Evolutionary conservation across 2,797 vertebrate species (phyloP), one percentile per base, ranked within the genome.

Genomic region (Phoebastria nigripes): DNA sequence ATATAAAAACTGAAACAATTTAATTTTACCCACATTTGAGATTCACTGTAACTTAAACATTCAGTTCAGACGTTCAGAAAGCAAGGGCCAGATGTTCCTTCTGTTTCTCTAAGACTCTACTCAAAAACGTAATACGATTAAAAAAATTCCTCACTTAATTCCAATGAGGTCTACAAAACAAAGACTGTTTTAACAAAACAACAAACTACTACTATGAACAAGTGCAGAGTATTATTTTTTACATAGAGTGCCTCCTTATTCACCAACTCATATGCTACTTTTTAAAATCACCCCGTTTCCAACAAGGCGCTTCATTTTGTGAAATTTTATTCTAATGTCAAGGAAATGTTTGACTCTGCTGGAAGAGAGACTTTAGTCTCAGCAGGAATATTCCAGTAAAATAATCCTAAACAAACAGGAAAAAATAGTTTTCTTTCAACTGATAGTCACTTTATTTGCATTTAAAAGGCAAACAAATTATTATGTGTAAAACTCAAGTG

Each of bases 1-100:
- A 78, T 84, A 89, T 22, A 95, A 95, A 97, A 97, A 84, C 73
- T 67, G 91, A 97, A 97, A 93, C 44, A 1, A 91, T 96, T 97
- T 79, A 80, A 78, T 96, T 96, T 95, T 74, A 77, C 26, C 31
- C 56, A 72, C 96, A 82, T 87, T 78, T 95, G 39, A 92, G 80
- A 95, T 86, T 94, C 46, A 58, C 79, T 96, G 58, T 86, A 94
- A 95, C 92, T 96, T 87, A 62, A 69, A 71, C 83, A 89, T 93
- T 97, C 71, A 29, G 29, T 85, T 95, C 80, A 94, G 87, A 94
- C 28, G 41, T 37, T 93, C 19, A 63, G 81, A 96, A 97, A 97
- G 93, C 59, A 91, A 91, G 76, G 66, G 54, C 78, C 95, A 97
- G 74, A 94, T 97, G 90, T 79, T 93, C 44, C 59, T 84, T 70